phyloP scores from a whole-genome alignment of 1,140 invertebrate species.

The Drosophila ananassae region DNA sequence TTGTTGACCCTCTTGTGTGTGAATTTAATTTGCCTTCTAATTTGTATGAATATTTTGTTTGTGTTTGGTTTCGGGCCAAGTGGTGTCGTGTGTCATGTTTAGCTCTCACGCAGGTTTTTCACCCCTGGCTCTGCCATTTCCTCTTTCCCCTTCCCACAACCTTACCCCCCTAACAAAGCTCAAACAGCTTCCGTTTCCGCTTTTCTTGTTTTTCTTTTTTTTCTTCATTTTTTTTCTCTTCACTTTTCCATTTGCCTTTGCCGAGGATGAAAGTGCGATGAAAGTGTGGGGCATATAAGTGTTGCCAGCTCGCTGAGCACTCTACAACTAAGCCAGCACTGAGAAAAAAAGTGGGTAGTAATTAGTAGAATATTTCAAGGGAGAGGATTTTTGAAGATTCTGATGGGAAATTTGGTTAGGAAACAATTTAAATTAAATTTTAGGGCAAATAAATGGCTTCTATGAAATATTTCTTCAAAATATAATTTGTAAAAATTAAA shows the following conservation, averaged over 20 bases:
- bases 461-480: too few relatives aligned
- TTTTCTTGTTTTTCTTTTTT: constrained; percentile 23
- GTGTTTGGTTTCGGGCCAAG: constrained; percentile 11
- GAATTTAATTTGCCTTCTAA: constrained; percentile 70
- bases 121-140: background rate
- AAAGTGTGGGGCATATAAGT: constrained; percentile 37
- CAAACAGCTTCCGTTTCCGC: constrained; percentile 78
- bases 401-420: background rate
- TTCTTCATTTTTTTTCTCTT: constrained; percentile 1
- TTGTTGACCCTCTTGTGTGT: constrained; percentile 60
- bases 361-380: background rate
- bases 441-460: too few relatives aligned
- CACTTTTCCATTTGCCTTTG: background rate
- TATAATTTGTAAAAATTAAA: too few relatives aligned
- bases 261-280: background rate
- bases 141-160: constrained; percentile 4
- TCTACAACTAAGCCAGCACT: constrained; percentile 35
- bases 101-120: constrained; percentile 29
- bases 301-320: constrained; percentile 69
- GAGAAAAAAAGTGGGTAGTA: background rate
- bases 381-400: background rate
- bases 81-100: constrained; percentile 29
- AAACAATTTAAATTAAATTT: too few relatives aligned
- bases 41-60: constrained; percentile 66
- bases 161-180: constrained; percentile 52